Evolutionary conservation across 1,140 invertebrate genomes (phyloP).

Genomic region (Calephelis virginiensis): DNA sequence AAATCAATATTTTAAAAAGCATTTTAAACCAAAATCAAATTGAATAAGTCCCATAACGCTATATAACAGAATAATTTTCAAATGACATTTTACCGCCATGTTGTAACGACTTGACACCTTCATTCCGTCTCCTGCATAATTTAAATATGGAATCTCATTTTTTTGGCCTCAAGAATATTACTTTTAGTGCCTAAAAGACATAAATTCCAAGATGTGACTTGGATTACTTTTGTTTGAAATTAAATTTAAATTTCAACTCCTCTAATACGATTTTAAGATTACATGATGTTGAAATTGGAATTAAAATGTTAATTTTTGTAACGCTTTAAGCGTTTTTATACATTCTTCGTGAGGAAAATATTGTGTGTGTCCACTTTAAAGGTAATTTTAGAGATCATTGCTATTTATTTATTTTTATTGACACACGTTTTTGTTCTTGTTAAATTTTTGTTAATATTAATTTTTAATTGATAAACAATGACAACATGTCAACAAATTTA

Average conservation of each 20-base stretch:
- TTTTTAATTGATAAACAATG: too few species aligned
- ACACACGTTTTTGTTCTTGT: too few species aligned
- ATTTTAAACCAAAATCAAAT: neutral
- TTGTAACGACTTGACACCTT: constrained; percentile 10
- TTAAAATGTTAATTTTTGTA: constrained; percentile 6
- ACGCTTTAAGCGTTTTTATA: neutral
- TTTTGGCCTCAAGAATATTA: neutral
- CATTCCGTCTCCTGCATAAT: neutral
- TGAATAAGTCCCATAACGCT: neutral
- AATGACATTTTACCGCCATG: neutral
- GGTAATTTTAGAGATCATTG: too few species aligned
- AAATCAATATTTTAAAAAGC: too few species aligned
- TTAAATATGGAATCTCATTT: neutral
- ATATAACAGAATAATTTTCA: neutral
- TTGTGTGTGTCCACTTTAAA: too few species aligned
- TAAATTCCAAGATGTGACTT: neutral
- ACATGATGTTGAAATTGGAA: neutral
- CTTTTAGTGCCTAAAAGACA: neutral
- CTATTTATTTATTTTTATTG: too few species aligned
- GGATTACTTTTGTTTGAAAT: neutral
- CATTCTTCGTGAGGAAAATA: too few species aligned
- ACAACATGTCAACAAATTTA: too few species aligned
- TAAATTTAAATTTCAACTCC: neutral
- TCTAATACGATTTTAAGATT: neutral
- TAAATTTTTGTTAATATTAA: too few species aligned